Base-by-base conservation (phyloP, 2,888 invertebrate species). In the Hydrotaea cyrtoneurina region DNA sequence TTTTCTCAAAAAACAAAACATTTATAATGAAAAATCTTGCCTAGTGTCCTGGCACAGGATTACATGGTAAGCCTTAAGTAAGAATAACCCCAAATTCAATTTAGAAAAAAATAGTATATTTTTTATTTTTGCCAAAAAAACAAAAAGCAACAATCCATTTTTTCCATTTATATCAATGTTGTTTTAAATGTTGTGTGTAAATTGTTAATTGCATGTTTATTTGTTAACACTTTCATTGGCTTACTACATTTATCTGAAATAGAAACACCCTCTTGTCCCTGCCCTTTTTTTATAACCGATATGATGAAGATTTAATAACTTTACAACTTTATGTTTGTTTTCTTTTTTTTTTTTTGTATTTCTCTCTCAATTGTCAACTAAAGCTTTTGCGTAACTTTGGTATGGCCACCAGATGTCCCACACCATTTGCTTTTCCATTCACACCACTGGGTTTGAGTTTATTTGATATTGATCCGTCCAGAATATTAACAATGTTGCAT, bases 401-500 rank as follows among this genome's bases (percentile, higher is more conserved):
- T 13, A 82, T 86, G 80, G 86, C 89, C 72, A 89, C 87, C 77
- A 89, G 92, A 73, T 92, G 92, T 82, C 93, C 94, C 59, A 93
- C 94, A 21, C 94, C 94, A 36, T 94, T 94, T 89, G 93, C 93
- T 78, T 93, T 94, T 86, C 94, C 94, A 10, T 94, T 94, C 87
- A 93, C 94, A 39, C 93, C 94, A 15, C 89, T 92, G 85, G 92
- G 92, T 75, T 87, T 92, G 86, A 91, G 92, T 89, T 89, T 92
- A 79, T 92, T 93, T 86, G 93, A 93, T 88, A 91, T 92, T 83
- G 93, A 93, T 91, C 93, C 94, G 88, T 94, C 94, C 88, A 93
- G 94, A 87, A 92, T 94, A 73, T 92, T 94, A 86, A 93, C 93
- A 86, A 91, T 94, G 86, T 91, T 94, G 87, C 94, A 94, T 87